Evolutionary conservation across 2,888 invertebrate species (phyloP).

Genomic region (Dioctria rufipes): DNA sequence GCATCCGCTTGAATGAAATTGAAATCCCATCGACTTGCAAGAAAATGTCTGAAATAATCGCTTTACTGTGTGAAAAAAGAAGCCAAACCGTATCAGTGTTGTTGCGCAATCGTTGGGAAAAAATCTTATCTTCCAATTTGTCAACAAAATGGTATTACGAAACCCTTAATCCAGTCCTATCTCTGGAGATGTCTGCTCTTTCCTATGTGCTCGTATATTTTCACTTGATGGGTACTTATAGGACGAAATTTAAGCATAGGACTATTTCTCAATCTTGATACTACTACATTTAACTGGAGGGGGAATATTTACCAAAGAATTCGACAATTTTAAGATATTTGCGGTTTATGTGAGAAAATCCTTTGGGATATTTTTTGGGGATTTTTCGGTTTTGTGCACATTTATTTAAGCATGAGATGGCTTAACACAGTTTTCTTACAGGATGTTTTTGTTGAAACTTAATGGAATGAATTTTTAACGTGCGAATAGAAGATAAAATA

Average conservation of each 20-base stretch:
- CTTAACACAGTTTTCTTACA: too few relatives aligned
- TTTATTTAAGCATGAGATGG: too few relatives aligned
- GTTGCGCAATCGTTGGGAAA: background rate
- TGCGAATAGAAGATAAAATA: too few relatives aligned
- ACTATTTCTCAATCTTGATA: conserved; percentile 27
- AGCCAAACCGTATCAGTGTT: conserved; percentile 4
- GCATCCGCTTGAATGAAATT: too few relatives aligned
- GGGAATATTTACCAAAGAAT: conserved; percentile 1
- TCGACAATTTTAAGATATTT: background rate
- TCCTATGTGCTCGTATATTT: conserved; percentile 6
- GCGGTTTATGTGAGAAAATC: background rate
- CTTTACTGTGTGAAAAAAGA: background rate
- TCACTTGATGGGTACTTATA: conserved; percentile 23
- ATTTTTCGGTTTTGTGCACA: too few relatives aligned
- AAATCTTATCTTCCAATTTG: conserved; percentile 37
- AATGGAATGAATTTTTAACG: too few relatives aligned
- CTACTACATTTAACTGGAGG: background rate
- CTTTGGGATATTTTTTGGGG: background rate
- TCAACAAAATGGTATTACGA: conserved; percentile 8
- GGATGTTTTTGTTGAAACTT: too few relatives aligned
- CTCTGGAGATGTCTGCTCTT: background rate
- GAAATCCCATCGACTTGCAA: too few relatives aligned
- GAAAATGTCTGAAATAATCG: too few relatives aligned
- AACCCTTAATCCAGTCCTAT: conserved; percentile 31
- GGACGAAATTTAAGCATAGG: conserved; percentile 32